Base-by-base conservation (phyloP, 1,140 invertebrate species). In the Aphaenogaster rudis region DNA sequence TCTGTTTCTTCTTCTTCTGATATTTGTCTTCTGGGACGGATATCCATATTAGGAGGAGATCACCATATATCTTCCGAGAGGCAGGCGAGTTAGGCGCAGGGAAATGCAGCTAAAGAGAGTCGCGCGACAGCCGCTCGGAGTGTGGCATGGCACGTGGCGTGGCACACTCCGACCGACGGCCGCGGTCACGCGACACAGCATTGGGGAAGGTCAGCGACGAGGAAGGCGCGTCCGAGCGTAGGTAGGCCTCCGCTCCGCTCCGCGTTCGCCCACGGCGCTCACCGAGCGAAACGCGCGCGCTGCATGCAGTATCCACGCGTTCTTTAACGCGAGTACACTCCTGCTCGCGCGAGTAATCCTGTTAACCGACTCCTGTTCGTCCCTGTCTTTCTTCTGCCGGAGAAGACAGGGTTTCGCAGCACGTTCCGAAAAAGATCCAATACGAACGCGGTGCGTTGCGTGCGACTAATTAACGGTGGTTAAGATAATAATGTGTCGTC, bases 141-240 rank as follows among this genome's bases (percentile, higher is more conserved):
- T 21, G 13, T 13, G 82, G 59, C 71, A 86, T 13, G 82, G 59
- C 71, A 86, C 82, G 80, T 76, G 74, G 74, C 59, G 59, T n/a
- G 72, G 72, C 79, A 52, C 61, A 33, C 61, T 86, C 82, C 67
- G 36, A 13, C 9, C 48, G 78, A 42, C 52, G 66, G 52, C 79
- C 66, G 69, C 74, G 69, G 61, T 61, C 71, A 74, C 74, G 50
- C 11, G 71, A 69, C 45, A 50, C n/a, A 79, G 69, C 63, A 81
- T 90, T 90, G 86, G 66, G 66, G 85, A 69, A 90, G 88, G 89
- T 89, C 66, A 82, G 84, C 28, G 59, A 66, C 52, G 66, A 82
- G 50, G 61, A 84, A 82, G 50, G 74, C 76, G 63, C 21, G 77
- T 42, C 28, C 82, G 74, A 74, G 42, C 77, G 84, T 64, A 88